These are phyloP conservation scores for Halichoerus grypus DNA, from an alignment of 2,113 vertebrate species.

Conservation along the genomic window DNA sequence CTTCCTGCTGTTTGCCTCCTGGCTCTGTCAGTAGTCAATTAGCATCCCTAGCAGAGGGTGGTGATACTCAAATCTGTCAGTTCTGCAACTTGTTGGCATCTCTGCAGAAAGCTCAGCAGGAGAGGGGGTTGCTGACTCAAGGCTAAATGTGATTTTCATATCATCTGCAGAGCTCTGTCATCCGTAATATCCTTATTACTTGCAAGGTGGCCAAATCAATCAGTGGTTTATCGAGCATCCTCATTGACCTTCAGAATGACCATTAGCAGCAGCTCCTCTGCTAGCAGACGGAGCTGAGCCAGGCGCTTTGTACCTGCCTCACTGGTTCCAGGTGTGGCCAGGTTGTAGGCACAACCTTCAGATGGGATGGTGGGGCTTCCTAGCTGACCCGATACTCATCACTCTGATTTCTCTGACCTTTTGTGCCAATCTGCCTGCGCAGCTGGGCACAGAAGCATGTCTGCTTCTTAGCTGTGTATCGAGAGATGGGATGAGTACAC, in stretches of 20 bases:
- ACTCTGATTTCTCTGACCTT: background rate
- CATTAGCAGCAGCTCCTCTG: background rate
- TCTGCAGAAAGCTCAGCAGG: background rate
- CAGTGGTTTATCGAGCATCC: conserved; percentile 20
- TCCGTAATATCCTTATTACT: background rate
- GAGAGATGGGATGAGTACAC: background rate
- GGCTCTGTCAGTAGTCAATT: conserved; percentile 11
- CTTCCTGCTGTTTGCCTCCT: background rate
- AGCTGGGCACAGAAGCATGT: background rate
- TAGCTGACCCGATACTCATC: background rate
- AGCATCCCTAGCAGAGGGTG: conserved; percentile 42
- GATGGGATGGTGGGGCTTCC: background rate
- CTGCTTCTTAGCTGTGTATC: background rate
- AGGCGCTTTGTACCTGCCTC: background rate
- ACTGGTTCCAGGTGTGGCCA: conserved; percentile 15
- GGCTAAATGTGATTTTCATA: conserved; percentile 28
- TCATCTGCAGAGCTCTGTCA: conserved; percentile 45
- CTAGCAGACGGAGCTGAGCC: background rate
- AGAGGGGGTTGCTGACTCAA: conserved; percentile 60
- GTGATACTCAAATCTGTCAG: conserved; percentile 35
- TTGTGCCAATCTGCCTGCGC: background rate
- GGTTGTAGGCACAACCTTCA: background rate
- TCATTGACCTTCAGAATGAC: conserved; percentile 17
- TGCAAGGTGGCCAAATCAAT: background rate
- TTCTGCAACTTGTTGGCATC: conserved; percentile 30